Evolutionary conservation across 2,888 invertebrate species (phyloP).

Genomic region (Tetragonula carbonaria): DNA sequence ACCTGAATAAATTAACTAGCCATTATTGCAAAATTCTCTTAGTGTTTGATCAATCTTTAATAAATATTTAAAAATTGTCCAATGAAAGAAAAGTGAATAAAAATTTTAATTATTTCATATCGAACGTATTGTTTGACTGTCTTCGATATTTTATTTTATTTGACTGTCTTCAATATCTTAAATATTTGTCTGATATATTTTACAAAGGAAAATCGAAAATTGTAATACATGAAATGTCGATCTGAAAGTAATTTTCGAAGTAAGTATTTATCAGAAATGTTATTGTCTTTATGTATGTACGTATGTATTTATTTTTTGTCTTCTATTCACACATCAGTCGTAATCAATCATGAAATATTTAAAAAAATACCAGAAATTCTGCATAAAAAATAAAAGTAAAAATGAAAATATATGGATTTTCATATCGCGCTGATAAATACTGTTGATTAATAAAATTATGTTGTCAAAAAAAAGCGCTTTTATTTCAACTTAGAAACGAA

Average conservation of each 20-base stretch:
- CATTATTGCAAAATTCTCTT: neutral
- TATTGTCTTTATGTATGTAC: too few species aligned
- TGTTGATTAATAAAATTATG: neutral
- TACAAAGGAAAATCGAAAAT: too few species aligned
- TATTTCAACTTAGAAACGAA: constrained; percentile 6
- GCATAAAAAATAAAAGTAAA: neutral
- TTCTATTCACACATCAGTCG: neutral
- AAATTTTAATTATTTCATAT: neutral
- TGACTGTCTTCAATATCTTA: too few species aligned
- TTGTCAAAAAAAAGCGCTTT: constrained; percentile 12
- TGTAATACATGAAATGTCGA: too few species aligned
- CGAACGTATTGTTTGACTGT: neutral
- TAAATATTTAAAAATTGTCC: neutral
- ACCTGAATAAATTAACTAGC: too few species aligned
- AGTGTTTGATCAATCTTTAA: neutral
- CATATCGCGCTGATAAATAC: neutral
- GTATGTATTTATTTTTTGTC: neutral
- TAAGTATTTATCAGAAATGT: too few species aligned
- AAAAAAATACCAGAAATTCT: neutral
- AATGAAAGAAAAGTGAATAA: neutral
- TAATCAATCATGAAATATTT: neutral
- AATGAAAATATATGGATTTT: neutral
- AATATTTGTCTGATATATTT: too few species aligned
- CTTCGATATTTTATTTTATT: too few species aligned
- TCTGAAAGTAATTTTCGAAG: too few species aligned